phyloP scores from a whole-genome alignment of 2,113 vertebrate species.

The Ranitomeya imitator region DNA sequence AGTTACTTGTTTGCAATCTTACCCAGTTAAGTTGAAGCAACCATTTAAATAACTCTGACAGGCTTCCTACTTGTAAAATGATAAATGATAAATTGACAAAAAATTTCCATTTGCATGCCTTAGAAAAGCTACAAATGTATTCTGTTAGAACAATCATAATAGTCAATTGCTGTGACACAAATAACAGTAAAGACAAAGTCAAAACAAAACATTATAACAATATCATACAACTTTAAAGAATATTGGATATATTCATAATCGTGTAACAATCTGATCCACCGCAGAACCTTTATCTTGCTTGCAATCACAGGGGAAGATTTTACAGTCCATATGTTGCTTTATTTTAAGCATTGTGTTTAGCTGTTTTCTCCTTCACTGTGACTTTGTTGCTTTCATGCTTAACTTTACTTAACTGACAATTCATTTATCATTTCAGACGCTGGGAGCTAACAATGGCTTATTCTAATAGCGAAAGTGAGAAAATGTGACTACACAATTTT shows the following conservation, averaged over 20 bases:
- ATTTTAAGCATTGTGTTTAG: neutral
- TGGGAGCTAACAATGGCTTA: constrained; percentile 51
- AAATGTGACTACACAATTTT: constrained; percentile 41
- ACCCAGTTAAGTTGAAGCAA: no score
- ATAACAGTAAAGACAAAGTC: neutral
- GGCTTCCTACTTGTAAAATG: neutral
- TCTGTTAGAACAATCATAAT: constrained; percentile 12
- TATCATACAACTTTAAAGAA: neutral
- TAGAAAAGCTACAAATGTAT: neutral
- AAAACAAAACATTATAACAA: neutral
- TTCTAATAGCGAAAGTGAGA: constrained; percentile 39
- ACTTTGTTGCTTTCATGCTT: constrained; percentile 56
- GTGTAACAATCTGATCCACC: neutral
- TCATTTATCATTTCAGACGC: constrained; percentile 51
- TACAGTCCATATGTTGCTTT: neutral
- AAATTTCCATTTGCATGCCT: neutral
- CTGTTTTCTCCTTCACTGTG: constrained; percentile 34
- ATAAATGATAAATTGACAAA: neutral
- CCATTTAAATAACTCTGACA: no score
- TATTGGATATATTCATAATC: neutral
- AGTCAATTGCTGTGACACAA: neutral
- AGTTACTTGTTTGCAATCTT: no score
- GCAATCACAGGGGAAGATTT: neutral
- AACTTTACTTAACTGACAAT: constrained; percentile 51
- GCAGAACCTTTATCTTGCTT: neutral